Evolutionary conservation across 92 coral and sea anemone genomes (phyloP), one percentile per base, ranked within the genome.

Genomic region (Umimayanthus kanabou): DNA sequence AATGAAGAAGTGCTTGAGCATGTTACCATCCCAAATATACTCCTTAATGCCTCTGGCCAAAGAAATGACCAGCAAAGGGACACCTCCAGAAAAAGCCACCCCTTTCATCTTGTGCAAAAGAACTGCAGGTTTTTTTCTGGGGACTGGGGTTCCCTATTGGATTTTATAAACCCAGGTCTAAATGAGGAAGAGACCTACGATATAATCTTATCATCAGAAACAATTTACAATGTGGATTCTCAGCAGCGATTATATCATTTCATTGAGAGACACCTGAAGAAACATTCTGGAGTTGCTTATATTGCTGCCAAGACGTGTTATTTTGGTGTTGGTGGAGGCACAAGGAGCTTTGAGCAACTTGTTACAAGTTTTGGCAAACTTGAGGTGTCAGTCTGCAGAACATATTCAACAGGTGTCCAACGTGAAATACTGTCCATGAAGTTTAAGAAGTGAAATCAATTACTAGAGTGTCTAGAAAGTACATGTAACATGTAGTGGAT

Each of bases 291-390:
- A 2, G 73, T 92, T 5, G 98, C 92, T 8, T 95, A 91, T 84
- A 81, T 97, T 53, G 99, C 99, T 20, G 99, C 98, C 55, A 97
- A 97, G 88, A 95, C 94, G 23, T 85, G 94, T 72, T 97, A 97
- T 81, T 97, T 97, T 95, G 99, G 99, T 73, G 99, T 97, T 16
- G 99, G 99, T 66, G 99, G 99, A 39, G 98, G 99, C 9, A 97
- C 99, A n/a, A 92, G 96, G 76, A 88, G 94, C 39, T 97, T 97
- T 93, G 95, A 90, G 73, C 74, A 87, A 43, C n/a, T 88, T 73
- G 96, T 97, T 5, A 85, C 26, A 58, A 88, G 85, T 76, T 90
- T 88, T 84, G 94, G 95, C 4, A 86, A 76, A 30, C 89, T 95
- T 80, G 86, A 92, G 45, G 85, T 97, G 16, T 85, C 94, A 18